Evolutionary conservation across 2,797 vertebrate species (phyloP).

Genomic region (Moxostoma hubbsi): DNA sequence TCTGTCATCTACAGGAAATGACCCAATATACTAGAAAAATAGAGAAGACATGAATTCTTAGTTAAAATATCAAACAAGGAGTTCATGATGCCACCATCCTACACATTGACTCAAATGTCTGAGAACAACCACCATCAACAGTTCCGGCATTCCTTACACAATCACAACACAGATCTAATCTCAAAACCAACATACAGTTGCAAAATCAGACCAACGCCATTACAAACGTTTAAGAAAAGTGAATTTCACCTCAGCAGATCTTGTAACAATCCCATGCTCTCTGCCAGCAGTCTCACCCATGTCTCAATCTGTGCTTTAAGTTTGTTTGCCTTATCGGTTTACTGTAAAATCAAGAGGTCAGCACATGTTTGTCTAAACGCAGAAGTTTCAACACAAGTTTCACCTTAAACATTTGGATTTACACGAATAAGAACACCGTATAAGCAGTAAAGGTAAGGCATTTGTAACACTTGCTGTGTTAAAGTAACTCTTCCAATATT

Average conservation of each 20-base stretch:
- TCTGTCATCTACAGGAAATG: slow-evolving; percentile 86
- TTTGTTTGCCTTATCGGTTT: neutral
- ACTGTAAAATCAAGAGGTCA: neutral
- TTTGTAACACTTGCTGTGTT: too few relatives aligned
- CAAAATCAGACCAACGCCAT: neutral
- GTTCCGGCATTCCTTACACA: neutral
- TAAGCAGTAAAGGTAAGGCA: neutral
- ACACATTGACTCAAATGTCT: neutral
- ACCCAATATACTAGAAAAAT: slow-evolving; percentile 88
- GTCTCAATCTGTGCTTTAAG: slow-evolving; percentile 20
- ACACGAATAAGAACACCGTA: neutral
- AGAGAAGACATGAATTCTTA: slow-evolving; percentile 2
- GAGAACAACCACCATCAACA: neutral
- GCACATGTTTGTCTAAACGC: neutral
- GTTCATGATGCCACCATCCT: neutral
- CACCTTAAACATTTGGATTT: neutral
- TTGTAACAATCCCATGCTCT: slow-evolving; percentile 69
- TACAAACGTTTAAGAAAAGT: neutral
- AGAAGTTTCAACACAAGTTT: neutral
- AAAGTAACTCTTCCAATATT: neutral
- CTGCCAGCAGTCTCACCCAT: slow-evolving; percentile 73
- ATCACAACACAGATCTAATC: neutral
- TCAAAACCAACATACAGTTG: neutral
- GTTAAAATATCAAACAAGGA: neutral
- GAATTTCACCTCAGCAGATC: slow-evolving; percentile 79